Evolutionary conservation across 1,140 invertebrate species (phyloP), one percentile per base, ranked within the genome.

Genomic region (Parasteatoda tepidariorum): DNA sequence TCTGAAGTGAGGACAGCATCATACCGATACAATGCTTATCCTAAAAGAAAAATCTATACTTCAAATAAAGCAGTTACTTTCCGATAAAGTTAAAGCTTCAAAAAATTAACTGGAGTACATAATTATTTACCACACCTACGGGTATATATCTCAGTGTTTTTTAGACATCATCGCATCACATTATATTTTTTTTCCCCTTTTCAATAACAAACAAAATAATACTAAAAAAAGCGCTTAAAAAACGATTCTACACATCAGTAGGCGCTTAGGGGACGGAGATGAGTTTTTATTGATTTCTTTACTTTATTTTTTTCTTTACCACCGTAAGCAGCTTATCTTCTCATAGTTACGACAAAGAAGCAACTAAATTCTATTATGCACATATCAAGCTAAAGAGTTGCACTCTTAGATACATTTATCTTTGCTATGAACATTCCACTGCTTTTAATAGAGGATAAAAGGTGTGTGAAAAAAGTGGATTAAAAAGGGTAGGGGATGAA

Each of bases 311-410:
- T 54, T 24, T 48, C 62, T 57, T 31, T 68, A 15, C 31, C 28
- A 30, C 38, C 15, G 33, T 83, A 83, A 83, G 81, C 81, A 30
- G 68, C 81, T 83, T 83, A 74, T 74, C 68, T 73, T 83, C 81
- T 83, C 73, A 83, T 74, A 83, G 64, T 74, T 74, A 68, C 81
- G 59, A 83, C 68, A 83, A 83, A 74, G 68, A 66, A 70, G 68
- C 81, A 83, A 83, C 68, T 66, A 83, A 83, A 83, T 83, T 83
- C 81, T 74, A 73, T 83, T 83, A 83, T 66, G 68, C 59, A 55
- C 59, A 57, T 55, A 83, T 83, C 81, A 74, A 67, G 38, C 34
- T 30, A 22, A 5, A 31, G 68, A 34, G 61, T 73, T 64, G 81
- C 68, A 83, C 81, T 41, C 34, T 73, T 74, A 83, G 70, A 74